A percentile compares a stretch with the other conserved stretches of the same genome.
phyloP scores from a whole-genome alignment of 2,797 vertebrate species.

The Coilia nasus region DNA sequence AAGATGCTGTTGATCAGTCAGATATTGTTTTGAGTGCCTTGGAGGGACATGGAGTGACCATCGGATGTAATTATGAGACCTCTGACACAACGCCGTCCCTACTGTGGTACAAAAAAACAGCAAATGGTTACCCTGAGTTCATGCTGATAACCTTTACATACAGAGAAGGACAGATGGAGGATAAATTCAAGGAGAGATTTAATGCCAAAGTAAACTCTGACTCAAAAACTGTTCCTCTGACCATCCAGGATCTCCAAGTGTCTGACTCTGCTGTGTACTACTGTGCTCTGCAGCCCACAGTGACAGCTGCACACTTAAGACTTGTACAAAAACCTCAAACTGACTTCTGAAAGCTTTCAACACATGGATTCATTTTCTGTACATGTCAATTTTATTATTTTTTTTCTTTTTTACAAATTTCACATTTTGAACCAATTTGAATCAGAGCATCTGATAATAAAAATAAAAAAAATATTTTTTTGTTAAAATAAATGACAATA shows the following conservation, averaged over 20 bases:
- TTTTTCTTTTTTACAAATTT: background rate
- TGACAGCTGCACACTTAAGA: slow-evolving; percentile 27
- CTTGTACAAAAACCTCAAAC: slow-evolving; percentile 37
- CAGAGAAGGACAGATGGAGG: background rate
- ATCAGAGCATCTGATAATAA: no score
- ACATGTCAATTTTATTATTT: background rate
- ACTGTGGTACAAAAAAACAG: slow-evolving; percentile 35
- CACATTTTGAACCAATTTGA: no score
- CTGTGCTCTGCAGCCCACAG: slow-evolving; percentile 40
- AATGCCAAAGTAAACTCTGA: background rate
- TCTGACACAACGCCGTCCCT: slow-evolving; percentile 10
- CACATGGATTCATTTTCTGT: background rate
- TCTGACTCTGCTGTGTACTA: slow-evolving; percentile 37
- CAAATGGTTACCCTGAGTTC: slow-evolving; percentile 6
- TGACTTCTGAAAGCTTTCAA: background rate
- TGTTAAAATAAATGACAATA: no score
- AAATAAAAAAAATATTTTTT: no score
- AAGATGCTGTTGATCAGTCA: background rate
- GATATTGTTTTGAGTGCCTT: background rate
- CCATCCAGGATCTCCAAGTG: slow-evolving; percentile 33
- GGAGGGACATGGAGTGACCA: slow-evolving; percentile 14
- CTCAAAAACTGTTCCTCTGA: slow-evolving; percentile 43
- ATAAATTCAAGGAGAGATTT: slow-evolving; percentile 43
- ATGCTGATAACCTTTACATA: slow-evolving; percentile 19
- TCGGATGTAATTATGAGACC: slow-evolving; percentile 25